These are phyloP conservation scores for Drosophila littoralis DNA, from an alignment of 1,140 invertebrate species.

Conservation along the genomic window DNA sequence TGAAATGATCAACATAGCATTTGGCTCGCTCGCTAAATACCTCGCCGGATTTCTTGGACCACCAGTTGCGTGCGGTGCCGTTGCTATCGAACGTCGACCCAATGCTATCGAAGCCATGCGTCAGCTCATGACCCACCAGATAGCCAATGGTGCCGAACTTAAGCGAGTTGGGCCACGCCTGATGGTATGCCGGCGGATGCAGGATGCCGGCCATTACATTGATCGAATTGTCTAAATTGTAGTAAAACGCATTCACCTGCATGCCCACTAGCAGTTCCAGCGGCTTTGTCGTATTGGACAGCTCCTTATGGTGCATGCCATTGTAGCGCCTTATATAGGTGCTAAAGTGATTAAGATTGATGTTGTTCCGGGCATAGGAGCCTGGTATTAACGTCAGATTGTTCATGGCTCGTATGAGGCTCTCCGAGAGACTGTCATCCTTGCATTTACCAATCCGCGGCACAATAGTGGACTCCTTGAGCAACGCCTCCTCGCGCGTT, in stretches of 20 bases:
- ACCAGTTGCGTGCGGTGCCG: conserved; percentile 73
- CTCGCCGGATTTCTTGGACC: conserved; percentile 57
- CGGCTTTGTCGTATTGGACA: conserved; percentile 59
- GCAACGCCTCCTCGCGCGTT: conserved; percentile 86
- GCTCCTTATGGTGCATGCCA: conserved; percentile 45
- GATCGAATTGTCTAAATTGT: conserved; percentile 74
- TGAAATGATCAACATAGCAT: conserved; percentile 91
- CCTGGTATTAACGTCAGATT: conserved; percentile 40
- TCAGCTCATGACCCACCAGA: conserved; percentile 74
- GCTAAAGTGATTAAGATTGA: conserved; percentile 51
- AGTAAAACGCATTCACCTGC: conserved; percentile 81
- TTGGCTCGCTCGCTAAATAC: conserved; percentile 85
- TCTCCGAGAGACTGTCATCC: conserved; percentile 74
- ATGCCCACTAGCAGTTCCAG: conserved; percentile 62
- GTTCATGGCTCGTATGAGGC: conserved; percentile 49
- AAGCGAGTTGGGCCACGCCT: conserved; percentile 66
- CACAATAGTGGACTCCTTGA: conserved; percentile 86
- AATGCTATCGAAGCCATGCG: conserved; percentile 71
- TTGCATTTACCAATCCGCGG: conserved; percentile 87
- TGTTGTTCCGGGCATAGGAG: conserved; percentile 51
- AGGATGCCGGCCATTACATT: conserved; percentile 92
- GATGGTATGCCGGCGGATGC: conserved; percentile 96
- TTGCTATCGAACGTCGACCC: conserved; percentile 58
- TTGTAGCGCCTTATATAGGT: conserved; percentile 47
- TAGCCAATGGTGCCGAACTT: conserved; percentile 77